A percentile compares a stretch with the other conserved stretches of the same genome.
Conservation (phyloP, 1,140 invertebrate genomes). For the Lanistes nyassanus region DNA sequence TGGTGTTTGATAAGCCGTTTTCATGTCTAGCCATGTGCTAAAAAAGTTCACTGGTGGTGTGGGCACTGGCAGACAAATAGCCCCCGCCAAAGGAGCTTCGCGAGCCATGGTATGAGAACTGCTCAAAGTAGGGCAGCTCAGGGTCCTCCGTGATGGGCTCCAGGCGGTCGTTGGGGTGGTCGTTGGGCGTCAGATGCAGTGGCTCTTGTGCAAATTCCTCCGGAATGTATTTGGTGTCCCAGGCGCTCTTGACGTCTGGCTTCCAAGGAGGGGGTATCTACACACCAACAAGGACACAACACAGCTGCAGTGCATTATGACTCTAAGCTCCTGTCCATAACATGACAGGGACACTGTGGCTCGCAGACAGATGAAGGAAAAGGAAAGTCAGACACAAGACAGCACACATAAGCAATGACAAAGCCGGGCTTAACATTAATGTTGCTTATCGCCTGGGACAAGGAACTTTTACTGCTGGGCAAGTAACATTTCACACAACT, state of each 20-base stretch:
- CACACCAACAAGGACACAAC: constrained; percentile 26
- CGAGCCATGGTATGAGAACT: constrained; percentile 78
- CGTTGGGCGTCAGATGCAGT: constrained; percentile 53
- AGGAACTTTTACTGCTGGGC: no score
- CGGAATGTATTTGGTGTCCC: constrained; percentile 65
- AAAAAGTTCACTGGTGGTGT: constrained; percentile 21
- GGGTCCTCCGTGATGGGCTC: constrained; percentile 78
- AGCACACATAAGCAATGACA: no score
- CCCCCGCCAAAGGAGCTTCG: constrained; percentile 46
- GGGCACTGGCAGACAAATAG: constrained; percentile 19
- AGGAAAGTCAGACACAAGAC: no score
- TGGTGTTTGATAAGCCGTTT: no score
- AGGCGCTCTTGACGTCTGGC: constrained; percentile 59
- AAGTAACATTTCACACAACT: no score
- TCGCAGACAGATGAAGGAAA: no score
- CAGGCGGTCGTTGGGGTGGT: constrained; percentile 69
- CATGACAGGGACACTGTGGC: no score
- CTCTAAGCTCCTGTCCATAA: no score
- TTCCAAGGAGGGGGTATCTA: constrained; percentile 63
- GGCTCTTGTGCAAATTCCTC: constrained; percentile 64
- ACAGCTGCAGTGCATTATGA: no score
- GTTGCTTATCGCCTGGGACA: no score
- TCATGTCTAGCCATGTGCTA: not conserved
- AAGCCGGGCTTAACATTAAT: no score
- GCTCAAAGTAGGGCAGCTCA: constrained; percentile 77